A percentile compares a stretch with the other conserved stretches of the same genome.
phyloP scores from a whole-genome alignment of 2,113 vertebrate species.

The Myotis brandtii region DNA sequence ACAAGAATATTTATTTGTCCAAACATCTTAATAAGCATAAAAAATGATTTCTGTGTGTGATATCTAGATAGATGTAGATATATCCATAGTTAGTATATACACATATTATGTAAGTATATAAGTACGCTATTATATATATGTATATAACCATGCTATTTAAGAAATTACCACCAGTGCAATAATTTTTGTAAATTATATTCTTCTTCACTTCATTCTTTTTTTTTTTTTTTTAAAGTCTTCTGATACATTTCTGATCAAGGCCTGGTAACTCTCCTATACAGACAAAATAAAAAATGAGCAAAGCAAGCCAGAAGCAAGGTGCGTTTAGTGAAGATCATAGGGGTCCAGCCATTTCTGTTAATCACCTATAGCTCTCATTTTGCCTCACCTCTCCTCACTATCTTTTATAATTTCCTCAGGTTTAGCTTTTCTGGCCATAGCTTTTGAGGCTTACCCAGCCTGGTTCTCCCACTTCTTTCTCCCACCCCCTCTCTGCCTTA shows the following conservation, averaged over 20 bases:
- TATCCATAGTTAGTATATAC: too few species aligned
- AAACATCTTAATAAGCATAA: not conserved
- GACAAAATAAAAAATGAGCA: not conserved
- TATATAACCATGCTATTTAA: not conserved
- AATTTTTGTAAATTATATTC: not conserved
- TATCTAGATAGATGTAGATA: not conserved
- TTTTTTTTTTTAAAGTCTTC: not conserved
- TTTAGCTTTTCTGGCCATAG: not conserved
- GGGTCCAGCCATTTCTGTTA: not conserved
- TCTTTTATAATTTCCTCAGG: fast-evolving
- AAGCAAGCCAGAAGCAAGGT: not conserved
- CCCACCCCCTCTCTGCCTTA: not conserved
- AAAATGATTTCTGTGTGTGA: not conserved
- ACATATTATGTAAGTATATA: not conserved
- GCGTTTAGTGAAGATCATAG: not conserved
- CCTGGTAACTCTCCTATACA: not conserved
- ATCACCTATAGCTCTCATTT: not conserved
- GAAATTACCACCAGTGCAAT: not conserved
- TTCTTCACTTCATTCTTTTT: not conserved
- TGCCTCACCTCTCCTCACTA: not conserved
- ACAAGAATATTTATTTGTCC: not conserved
- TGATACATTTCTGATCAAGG: not conserved
- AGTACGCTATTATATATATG: not conserved
- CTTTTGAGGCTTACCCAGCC: not conserved
- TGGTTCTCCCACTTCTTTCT: not conserved